Evolutionary conservation across 2,888 invertebrate species (phyloP), one percentile per base, ranked within the genome.

Genomic region (Ectemnius lituratus): DNA sequence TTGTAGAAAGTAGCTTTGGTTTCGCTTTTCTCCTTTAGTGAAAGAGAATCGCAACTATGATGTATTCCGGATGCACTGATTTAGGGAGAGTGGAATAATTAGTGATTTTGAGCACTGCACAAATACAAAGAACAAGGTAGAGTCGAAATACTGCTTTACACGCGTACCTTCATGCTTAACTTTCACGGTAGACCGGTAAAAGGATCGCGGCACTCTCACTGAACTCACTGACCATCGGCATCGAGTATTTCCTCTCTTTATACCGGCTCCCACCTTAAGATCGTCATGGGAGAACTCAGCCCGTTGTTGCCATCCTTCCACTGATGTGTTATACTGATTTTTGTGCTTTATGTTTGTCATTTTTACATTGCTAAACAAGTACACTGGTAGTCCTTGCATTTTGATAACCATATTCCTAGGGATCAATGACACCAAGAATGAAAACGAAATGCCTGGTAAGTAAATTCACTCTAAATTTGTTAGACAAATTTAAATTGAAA

Each of bases 131-230:
- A 37, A 37, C 37, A 37, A 37, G 37, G 37, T 2, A 37, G 37
- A 37, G 37, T 37, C 37, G 37, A 37, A 37, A 37, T 37, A 8
- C 37, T 37, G 8, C 37, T 56, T 63, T 66, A 58, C 37, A 60
- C 77, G 76, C 79, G 79, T 89, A 89, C 88, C 90, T 89, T 89
- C 90, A 90, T 90, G 82, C 81, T 87, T 85, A 78, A 86, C 87
- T 87, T 86, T 86, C 86, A 84, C 85, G 86, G 84, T 85, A 84
- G 84, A 85, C 84, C 84, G 83, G 82, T 78, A 85, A 84, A 87
- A 88, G 86, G 87, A 84, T 88, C 88, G 85, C 88, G 85, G 89
- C 88, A 90, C 90, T 90, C 90, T 90, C 90, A 90, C 90, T 90
- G 83, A 88, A 89, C 88, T 87, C 86, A 90, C 90, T 90, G 89